These are phyloP conservation scores for Corythaeola cristata DNA, from an alignment of 2,113 vertebrate genomes.

Conservation along the genomic window DNA sequence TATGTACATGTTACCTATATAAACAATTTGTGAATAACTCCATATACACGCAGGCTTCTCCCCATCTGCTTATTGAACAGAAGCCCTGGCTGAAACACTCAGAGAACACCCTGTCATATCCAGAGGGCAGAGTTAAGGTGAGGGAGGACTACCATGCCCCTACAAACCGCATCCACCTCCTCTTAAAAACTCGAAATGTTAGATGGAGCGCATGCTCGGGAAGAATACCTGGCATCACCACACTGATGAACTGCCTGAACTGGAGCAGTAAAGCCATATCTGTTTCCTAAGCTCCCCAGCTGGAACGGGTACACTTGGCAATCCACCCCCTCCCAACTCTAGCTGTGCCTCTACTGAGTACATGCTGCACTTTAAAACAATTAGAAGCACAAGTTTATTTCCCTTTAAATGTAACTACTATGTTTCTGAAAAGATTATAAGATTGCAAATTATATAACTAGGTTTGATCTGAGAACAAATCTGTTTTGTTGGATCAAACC, in stretches of 20 bases:
- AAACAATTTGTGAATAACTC: not conserved
- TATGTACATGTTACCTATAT: not conserved
- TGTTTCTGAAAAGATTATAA: not conserved
- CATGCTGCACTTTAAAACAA: not conserved
- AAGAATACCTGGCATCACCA: accelerated
- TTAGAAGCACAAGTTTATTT: not conserved
- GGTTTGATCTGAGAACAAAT: not conserved
- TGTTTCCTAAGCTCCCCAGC: not conserved
- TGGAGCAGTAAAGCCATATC: not conserved
- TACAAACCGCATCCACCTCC: not conserved
- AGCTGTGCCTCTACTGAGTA: not conserved
- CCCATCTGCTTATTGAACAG: not conserved
- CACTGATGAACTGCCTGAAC: not conserved
- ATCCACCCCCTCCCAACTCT: not conserved
- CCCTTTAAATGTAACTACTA: not conserved
- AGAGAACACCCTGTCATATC: not conserved
- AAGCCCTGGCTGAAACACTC: not conserved
- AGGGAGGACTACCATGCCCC: not conserved
- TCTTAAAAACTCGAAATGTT: not conserved
- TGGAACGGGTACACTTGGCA: not conserved
- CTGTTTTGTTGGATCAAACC: not conserved
- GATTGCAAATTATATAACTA: not conserved
- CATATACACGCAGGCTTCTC: not conserved
- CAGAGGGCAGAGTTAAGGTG: not conserved
- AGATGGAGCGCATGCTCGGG: not conserved